A percentile compares a stretch with the other conserved stretches of the same genome.
Evolutionary conservation across 2,797 vertebrate species (phyloP).

Genomic region (Gallinago solitaria): DNA sequence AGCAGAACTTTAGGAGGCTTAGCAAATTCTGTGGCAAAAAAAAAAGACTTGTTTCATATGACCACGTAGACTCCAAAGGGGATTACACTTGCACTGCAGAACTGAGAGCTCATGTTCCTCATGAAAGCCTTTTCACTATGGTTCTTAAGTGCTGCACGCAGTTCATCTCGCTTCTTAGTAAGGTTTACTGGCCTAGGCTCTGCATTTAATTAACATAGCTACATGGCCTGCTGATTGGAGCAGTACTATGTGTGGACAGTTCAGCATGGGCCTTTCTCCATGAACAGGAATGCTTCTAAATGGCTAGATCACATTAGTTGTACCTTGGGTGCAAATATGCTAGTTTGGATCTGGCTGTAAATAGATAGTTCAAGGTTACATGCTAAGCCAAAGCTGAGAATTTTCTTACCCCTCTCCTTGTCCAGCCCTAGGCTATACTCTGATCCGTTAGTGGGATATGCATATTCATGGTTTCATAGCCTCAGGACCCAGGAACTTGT

Average conservation of each 20-base stretch:
- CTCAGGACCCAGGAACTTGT: background rate
- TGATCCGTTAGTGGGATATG: constrained; percentile 7
- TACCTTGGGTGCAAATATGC: background rate
- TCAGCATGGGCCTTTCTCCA: background rate
- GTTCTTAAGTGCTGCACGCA: background rate
- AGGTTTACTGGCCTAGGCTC: background rate
- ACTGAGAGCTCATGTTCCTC: background rate
- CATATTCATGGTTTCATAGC: constrained; percentile 47
- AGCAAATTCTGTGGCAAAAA: background rate
- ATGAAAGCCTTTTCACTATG: background rate
- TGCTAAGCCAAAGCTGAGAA: background rate
- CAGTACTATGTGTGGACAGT: background rate
- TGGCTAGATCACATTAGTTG: background rate
- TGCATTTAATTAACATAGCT: background rate
- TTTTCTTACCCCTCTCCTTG: background rate
- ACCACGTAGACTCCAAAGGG: background rate
- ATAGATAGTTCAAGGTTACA: background rate
- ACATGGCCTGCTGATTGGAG: background rate
- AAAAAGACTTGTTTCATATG: background rate
- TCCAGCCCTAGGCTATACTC: constrained; percentile 33
- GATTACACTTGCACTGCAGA: background rate
- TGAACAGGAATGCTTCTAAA: background rate
- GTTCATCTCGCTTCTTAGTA: background rate
- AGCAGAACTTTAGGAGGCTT: background rate
- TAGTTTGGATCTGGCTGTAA: background rate